Conservation (phyloP, 2,888 invertebrate species). For the Temnothorax ravouxi region DNA sequence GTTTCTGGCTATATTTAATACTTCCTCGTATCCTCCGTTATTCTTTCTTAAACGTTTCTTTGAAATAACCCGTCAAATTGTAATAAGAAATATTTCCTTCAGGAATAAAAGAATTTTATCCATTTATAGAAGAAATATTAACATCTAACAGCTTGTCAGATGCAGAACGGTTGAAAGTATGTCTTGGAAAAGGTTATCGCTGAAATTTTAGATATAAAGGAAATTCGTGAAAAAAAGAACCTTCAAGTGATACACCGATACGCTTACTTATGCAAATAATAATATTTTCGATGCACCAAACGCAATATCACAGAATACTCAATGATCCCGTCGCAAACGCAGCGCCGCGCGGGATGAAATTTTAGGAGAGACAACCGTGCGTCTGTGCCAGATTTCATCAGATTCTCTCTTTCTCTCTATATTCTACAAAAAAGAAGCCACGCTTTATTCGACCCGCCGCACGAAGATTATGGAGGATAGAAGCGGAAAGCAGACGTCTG, state of each 20-base stretch:
- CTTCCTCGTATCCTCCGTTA: not conserved
- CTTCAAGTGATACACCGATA: slow-evolving; percentile 22
- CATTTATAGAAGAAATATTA: slow-evolving; percentile 25
- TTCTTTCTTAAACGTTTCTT: slow-evolving; percentile 11
- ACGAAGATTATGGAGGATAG: slow-evolving; percentile 53
- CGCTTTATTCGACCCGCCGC: slow-evolving; percentile 49
- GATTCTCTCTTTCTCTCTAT: slow-evolving; percentile 51
- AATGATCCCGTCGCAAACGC: slow-evolving; percentile 39
- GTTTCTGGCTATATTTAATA: slow-evolving; percentile 10
- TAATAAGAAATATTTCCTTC: slow-evolving; percentile 11
- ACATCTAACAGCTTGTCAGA: slow-evolving; percentile 40
- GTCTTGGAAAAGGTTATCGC: slow-evolving; percentile 19
- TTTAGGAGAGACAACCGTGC: slow-evolving; percentile 55
- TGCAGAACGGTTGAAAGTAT: slow-evolving; percentile 3
- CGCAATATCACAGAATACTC: slow-evolving; percentile 48
- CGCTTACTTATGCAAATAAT: slow-evolving; percentile 52
- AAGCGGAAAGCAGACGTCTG: slow-evolving; percentile 58
- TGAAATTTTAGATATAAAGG: slow-evolving; percentile 19
- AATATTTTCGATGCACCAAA: slow-evolving; percentile 53
- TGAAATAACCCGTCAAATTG: slow-evolving; percentile 38
- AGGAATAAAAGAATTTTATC: not conserved
- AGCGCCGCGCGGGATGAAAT: slow-evolving; percentile 47
- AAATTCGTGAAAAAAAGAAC: slow-evolving; percentile 6
- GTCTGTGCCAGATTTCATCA: slow-evolving; percentile 55
- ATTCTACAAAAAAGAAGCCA: slow-evolving; percentile 50